These are phyloP conservation scores for Hepsetus odoe DNA, from an alignment of 2,113 vertebrate genomes.

Conservation along the genomic window DNA sequence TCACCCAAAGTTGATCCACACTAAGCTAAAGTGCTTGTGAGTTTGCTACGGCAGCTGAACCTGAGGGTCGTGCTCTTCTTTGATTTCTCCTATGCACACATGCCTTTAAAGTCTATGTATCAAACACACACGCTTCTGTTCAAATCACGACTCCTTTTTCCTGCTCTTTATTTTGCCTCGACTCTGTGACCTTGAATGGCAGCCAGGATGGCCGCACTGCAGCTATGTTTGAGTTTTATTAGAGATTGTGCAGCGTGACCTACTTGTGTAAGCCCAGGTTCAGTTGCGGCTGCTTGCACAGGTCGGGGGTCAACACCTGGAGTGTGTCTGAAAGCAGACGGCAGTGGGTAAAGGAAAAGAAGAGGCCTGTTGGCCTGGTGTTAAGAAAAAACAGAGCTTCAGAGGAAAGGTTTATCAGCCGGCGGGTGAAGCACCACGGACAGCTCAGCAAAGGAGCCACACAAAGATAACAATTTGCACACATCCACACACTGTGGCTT, in stretches of 20 bases:
- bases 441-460: slow-evolving; percentile 5
- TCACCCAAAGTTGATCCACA: neutral
- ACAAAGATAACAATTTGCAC: neutral
- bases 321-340: neutral
- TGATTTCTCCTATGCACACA: slow-evolving; percentile 19
- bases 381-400: neutral
- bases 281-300: neutral
- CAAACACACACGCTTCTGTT: neutral
- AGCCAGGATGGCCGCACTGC: neutral
- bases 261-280: neutral
- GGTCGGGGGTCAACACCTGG: slow-evolving; percentile 29
- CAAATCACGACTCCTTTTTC: neutral
- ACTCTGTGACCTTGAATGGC: slow-evolving; percentile 35
- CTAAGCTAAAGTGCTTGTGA: slow-evolving; percentile 44
- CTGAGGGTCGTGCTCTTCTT: slow-evolving; percentile 10
- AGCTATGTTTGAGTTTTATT: slow-evolving; percentile 16
- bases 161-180: neutral
- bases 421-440: slow-evolving; percentile 3
- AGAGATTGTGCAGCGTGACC: slow-evolving; percentile 10
- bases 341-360: neutral
- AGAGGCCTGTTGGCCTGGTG: neutral
- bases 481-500: slow-evolving; percentile 16
- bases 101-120: neutral
- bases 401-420: slow-evolving; percentile 16
- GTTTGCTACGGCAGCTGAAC: slow-evolving; percentile 24